These are phyloP conservation scores for Macquaria australasica DNA, from an alignment of 2,113 vertebrate genomes.

Conservation along the genomic window DNA sequence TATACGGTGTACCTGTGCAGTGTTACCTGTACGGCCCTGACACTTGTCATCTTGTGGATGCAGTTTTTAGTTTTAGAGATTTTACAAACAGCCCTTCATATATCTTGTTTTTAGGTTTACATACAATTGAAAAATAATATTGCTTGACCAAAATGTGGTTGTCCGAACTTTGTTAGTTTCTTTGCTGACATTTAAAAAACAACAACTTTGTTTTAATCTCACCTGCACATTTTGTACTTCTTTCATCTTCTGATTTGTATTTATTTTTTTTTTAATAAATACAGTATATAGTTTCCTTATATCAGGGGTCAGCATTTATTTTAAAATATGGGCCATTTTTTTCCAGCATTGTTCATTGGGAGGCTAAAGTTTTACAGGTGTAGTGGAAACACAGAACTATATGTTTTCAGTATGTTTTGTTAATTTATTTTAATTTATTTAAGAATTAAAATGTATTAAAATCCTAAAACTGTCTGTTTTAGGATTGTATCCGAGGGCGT, in stretches of 20 bases:
- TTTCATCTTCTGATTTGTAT: too few species aligned
- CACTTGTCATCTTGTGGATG: not conserved
- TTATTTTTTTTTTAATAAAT: not conserved
- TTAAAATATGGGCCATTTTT: not conserved
- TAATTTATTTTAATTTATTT: too few species aligned
- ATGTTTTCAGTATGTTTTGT: too few species aligned
- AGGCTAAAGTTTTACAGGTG: not conserved
- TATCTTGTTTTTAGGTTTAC: too few species aligned
- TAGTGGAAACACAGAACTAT: not conserved
- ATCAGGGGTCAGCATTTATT: not conserved
- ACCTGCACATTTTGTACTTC: too few species aligned
- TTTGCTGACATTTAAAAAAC: too few species aligned
- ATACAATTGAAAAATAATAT: too few species aligned
- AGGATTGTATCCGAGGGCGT: not conserved
- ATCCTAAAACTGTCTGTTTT: not conserved
- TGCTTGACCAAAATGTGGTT: too few species aligned
- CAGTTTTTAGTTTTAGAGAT: not conserved
- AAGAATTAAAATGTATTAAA: too few species aligned
- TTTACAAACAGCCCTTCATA: not conserved
- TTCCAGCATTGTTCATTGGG: not conserved
- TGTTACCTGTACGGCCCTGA: not conserved
- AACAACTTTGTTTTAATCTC: too few species aligned
- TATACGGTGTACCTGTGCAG: not conserved
- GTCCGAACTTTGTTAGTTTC: too few species aligned
- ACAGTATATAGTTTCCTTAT: not conserved